Base-by-base conservation (phyloP, 2,797 vertebrate genomes). In the Microcaecilia unicolor region DNA sequence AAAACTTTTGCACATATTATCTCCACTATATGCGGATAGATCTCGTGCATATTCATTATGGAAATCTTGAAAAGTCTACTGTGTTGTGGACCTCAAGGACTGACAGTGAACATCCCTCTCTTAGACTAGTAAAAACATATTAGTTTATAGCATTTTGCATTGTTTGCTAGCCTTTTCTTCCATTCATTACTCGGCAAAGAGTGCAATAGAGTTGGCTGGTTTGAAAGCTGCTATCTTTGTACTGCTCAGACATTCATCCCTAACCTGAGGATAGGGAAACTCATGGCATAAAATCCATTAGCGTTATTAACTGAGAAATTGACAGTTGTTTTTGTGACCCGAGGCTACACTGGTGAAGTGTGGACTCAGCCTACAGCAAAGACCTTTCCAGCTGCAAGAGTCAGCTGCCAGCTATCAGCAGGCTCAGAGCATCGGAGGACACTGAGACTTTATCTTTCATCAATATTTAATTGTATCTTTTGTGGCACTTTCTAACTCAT, bases 401-500 rank as follows among this genome's bases (percentile, higher is more conserved):
- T 35, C 30, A 39, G 17, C 18, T 4, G 11, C 9, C 16, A 21
- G 13, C 20, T 26, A 8, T 17, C 8, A 37, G 22, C 23, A 27
- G 45, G 4, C 24, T 7, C 1, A n/a, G 15, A 19, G 28, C 29
- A 20, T 4, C 7, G 0, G 0, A 29, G 25, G 22, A 6, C 16
- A 2, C 2, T 10, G 29, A 21, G 17, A 11, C 31, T 39, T 34
- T n/a, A n/a, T 44, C 13, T 38, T 44, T 48, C 34, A 22, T 52
- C 9, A 55, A 46, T 54, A 34, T 51, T 67, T 44, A 13, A 55
- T 15, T 8, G 9, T 10, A 4, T 16, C 30, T 35, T 44, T 59
- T 52, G 45, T 50, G 36, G 38, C 1, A 0, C 10, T 22, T 19
- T 21, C 22, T 29, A 1, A 0, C 28, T 21, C 10, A 35, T 31